Base-by-base conservation (phyloP, 2,888 invertebrate species). In the Beris morrisii region DNA sequence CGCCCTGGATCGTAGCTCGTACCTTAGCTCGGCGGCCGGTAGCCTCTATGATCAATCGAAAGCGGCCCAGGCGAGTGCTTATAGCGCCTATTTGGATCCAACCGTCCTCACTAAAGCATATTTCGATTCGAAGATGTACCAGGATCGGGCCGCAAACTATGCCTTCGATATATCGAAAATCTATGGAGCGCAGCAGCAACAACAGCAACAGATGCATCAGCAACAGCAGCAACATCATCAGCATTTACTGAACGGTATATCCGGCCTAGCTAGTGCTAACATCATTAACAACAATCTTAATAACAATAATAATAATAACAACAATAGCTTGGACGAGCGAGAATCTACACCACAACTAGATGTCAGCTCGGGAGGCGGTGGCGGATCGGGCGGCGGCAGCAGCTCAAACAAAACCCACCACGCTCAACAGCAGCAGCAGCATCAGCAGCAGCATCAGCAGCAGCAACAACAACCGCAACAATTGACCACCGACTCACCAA, bases 41-140 rank as follows among this genome's bases (percentile, higher is more conserved):
- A 75, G 76, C 38, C 69, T 76, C 15, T 78, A 78, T 70, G 76
- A 76, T 65, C 72, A 75, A 38, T 74, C 76, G 44, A 76, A 76
- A 69, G 75, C 75, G 5, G 75, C 75, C 4, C 78, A 79, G 73
- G 79, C 81, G 38, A 79, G 79, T 70, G 79, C 80, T 22, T 80
- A 80, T 54, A 79, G 79, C 74, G 79, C 81, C 71, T 81, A 81
- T 69, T 73, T 81, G 71, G 81, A 81, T 71, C 81, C 81, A 67
- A 79, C 78, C 69, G 81, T 81, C 67, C 76, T 81, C 63, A 81
- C 81, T 57, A 81, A 81, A 74, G 81, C 81, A 43, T 81, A 81
- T 72, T 81, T 81, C 67, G 81, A 81, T 70, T 81, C 81, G 67
- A 81, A 81, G 73, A 80, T 81, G 79, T 81, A 81, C 70, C 80